Conservation (phyloP, 2,797 vertebrate genomes). For the Mycteria americana region DNA sequence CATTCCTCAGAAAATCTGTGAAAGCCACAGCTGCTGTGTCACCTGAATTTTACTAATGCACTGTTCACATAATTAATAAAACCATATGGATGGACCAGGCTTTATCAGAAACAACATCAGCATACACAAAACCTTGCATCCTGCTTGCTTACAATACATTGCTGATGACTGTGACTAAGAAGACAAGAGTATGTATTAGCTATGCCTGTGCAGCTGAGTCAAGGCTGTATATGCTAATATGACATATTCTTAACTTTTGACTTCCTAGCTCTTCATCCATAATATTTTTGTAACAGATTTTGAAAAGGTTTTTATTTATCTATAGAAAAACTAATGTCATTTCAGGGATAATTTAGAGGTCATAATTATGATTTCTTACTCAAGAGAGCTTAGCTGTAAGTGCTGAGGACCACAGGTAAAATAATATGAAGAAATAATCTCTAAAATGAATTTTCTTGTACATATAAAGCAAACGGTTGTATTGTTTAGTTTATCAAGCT, state of each 20-base stretch:
- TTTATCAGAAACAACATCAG: constrained; percentile 17
- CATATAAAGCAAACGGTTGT: neutral
- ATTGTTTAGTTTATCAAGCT: neutral
- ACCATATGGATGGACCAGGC: neutral
- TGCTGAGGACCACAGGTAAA: neutral
- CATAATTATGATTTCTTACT: neutral
- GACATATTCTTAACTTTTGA: constrained; percentile 42
- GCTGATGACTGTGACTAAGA: neutral
- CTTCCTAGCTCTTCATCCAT: neutral
- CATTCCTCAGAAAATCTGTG: neutral
- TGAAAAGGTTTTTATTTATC: neutral
- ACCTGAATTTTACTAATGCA: neutral
- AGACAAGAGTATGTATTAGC: neutral
- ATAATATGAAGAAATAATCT: neutral
- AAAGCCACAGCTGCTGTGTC: neutral
- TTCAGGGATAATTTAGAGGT: neutral
- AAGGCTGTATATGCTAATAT: constrained; percentile 6
- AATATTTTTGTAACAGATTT: constrained; percentile 19
- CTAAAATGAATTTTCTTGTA: neutral
- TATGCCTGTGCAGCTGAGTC: neutral
- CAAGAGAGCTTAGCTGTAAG: neutral
- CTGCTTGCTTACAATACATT: neutral
- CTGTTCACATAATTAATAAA: neutral
- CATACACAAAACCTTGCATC: neutral
- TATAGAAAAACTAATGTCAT: neutral